Base-by-base conservation (phyloP, 2,888 invertebrate genomes). In the Cremastinae sp. region DNA sequence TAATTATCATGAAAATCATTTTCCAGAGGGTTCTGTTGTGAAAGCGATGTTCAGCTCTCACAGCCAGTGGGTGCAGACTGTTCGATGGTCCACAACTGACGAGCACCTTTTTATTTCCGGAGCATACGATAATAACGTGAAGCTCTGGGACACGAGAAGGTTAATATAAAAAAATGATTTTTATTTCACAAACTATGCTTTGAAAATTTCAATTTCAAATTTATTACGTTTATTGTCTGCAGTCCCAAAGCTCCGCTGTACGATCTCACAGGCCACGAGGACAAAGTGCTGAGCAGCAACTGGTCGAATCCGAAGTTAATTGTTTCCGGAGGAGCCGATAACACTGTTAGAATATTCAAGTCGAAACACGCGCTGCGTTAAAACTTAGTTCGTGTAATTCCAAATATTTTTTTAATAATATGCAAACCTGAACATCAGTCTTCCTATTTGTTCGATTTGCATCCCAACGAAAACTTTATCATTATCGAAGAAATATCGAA, bases 91-190 rank as follows among this genome's bases (percentile, higher is more conserved):
- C 0, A 94, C 92, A 18, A 93, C 93, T 0, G 92, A 95, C 76
- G 95, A 96, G 84, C 92, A 96, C 82, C 91, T 96, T 10, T 99
- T 99, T 89, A 92, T 98, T 18, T 98, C 98, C 0, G 98, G 97
- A 0, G 95, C 97, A 0, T 97, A 98, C 86, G 99, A 99, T 87
- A 93, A 94, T 80, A 92, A 95, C 76, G 94, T 98, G 74, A 99
- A 99, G 90, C 91, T 99, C 58, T 99, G 99, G 99, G 99, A 99
- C 90, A 94, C 94, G 2, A 93, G 98, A 88, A 97, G 96, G 96
- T 96, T 80, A 36, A 62, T 53, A 71, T 68, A 20, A 43, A 54
- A 9, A 47, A 59, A 49, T 41, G 51, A 71, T 47, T n/a, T n/a
- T n/a, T n/a, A n/a, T n/a, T n/a, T n/a, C n/a, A 38, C 28, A 41